Percentiles rank a stretch among this genome's conserved stretches.
Evolutionary conservation across 37 sponge, comb jelly and placozoan genomes (phyloP).

Genomic region (Halisarca cf. caerulea): DNA sequence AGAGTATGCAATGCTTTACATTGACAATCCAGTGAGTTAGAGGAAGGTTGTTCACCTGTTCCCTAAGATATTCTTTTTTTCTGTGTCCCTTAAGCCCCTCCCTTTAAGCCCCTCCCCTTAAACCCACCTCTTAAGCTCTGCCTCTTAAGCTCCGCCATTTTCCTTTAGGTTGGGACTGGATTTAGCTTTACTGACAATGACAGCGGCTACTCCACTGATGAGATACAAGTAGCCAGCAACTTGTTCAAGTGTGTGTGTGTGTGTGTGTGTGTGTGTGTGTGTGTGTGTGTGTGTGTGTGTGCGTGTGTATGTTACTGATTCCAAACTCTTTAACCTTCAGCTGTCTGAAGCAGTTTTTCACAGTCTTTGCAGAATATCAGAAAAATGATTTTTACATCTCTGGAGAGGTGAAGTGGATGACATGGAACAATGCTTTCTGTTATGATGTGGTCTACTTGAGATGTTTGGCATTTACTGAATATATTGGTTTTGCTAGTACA

Average conservation of each 20-base stretch:
- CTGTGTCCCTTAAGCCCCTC: not conserved
- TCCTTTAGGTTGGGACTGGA: constrained; percentile 45
- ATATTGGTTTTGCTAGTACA: not conserved
- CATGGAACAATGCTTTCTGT: too few relatives aligned
- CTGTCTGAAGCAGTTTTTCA: constrained; percentile 44
- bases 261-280: not conserved
- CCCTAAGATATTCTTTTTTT: not conserved
- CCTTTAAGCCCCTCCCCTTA: not conserved
- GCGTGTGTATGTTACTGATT: not conserved
- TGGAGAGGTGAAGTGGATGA: constrained; percentile 40
- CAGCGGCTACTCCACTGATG: constrained; percentile 44
- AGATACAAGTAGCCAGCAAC: constrained; percentile 28
- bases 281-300: not conserved
- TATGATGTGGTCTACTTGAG: too few relatives aligned
- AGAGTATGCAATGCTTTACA: constrained; percentile 31
- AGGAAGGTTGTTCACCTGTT: not conserved
- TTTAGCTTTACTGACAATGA: constrained; percentile 52
- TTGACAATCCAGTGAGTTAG: constrained; percentile 38
- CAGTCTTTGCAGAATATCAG: constrained; percentile 41
- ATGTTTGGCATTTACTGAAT: too few relatives aligned
- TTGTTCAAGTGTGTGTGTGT: constrained; percentile 32
- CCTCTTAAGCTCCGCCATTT: too few relatives aligned
- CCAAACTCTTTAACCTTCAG: not conserved
- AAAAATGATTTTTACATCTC: constrained; percentile 51
- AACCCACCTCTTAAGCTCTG: not conserved